Evolutionary conservation across 2,113 vertebrate species (phyloP).

Genomic region (Nibea albiflora): DNA sequence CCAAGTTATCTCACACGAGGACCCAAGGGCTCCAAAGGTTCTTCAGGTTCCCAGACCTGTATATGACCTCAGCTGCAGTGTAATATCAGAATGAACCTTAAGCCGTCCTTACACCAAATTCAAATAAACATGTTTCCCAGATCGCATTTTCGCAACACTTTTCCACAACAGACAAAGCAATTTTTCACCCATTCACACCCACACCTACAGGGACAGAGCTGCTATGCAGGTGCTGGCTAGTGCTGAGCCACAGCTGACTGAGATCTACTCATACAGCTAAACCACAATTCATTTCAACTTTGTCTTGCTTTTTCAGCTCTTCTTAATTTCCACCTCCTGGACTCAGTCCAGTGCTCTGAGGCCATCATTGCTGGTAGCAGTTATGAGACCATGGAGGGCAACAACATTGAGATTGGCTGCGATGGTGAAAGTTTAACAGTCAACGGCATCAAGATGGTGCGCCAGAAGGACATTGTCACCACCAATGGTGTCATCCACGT

Average conservation of each 20-base stretch:
- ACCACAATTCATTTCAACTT: conserved; percentile 8
- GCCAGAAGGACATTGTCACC: conserved; percentile 95
- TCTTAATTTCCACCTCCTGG: conserved; percentile 92
- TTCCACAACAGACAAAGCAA: background rate
- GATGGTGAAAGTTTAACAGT: conserved; percentile 95
- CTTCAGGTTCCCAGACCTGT: conserved; percentile 35
- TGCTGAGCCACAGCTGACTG: background rate
- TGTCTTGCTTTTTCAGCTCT: conserved; percentile 84
- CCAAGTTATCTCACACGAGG: conserved; percentile 32
- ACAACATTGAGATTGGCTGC: conserved; percentile 92
- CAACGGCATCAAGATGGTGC: conserved; percentile 95
- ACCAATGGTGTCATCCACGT: conserved; percentile 96
- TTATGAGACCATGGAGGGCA: conserved; percentile 94
- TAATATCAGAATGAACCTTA: conserved; percentile 16
- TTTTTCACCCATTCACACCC: background rate
- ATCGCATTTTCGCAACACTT: background rate
- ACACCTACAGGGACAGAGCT: background rate
- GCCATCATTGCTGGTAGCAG: conserved; percentile 91
- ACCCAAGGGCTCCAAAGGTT: conserved; percentile 72
- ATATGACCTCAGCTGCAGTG: conserved; percentile 27
- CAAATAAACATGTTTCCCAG: background rate
- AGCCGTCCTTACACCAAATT: conserved; percentile 5
- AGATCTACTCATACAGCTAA: background rate
- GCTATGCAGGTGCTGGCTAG: background rate
- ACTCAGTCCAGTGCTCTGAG: conserved; percentile 95